Evolutionary conservation across 2,113 vertebrate species (phyloP), one percentile per base, ranked within the genome.

Genomic region (Gadus macrocephalus): DNA sequence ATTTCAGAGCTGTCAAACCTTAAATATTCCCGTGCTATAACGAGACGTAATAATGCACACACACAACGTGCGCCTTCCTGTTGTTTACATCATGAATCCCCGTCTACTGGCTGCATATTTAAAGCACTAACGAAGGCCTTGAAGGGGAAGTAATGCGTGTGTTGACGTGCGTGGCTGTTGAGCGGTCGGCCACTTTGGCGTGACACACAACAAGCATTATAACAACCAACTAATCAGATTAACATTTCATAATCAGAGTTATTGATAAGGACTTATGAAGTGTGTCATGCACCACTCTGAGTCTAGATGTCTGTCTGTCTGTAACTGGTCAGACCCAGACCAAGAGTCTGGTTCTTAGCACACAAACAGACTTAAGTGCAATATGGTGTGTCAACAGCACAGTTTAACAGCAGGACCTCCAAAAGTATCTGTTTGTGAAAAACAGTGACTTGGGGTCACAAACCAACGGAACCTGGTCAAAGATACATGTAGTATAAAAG

Each of bases 21-120:
- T 62, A 64, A 56, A 68, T 64, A 64, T 69, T 62, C 66, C 27
- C 59, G 63, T 68, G 38, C 64, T 20, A 0, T 12, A 73, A 75
- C 53, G 77, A 83, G 74, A 71, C 73, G 75, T 64, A 75, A 75
- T 69, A 62, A 71, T 74, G 74, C 66, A 74, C 60, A 83, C 59
- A 73, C 64, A 60, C 58, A 72, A 75, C 68, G 56, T 72, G 14
- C 68, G 85, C 66, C 75, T 77, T 82, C 82, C 68, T 80, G 74
- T 84, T 83, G 76, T 72, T 76, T 87, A 77, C 3, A 82, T 70
- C 55, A 86, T 82, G 82, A 89, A 79, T 85, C 87, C 87, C 88
- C 87, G 68, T 49, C 85, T 80, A 77, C 82, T 74, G 73, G 2
- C 55, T 58, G n/a, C 55, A 58, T 58, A 58, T 58, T 58, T n/a